These are phyloP conservation scores for Pseudobourletiella spinata DNA, from an alignment of 1,140 invertebrate species.

Conservation along the genomic window DNA sequence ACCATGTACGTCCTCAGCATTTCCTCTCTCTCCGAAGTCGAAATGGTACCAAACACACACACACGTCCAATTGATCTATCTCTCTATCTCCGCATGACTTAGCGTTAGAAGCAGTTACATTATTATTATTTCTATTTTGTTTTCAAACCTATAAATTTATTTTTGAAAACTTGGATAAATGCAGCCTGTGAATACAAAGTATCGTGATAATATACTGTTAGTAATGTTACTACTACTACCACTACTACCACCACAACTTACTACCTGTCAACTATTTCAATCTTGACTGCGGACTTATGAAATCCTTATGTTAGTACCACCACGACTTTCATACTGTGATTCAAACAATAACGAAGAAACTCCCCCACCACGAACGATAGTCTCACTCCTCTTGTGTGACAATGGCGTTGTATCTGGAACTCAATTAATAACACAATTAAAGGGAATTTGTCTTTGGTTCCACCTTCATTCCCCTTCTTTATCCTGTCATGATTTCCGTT, in stretches of 20 bases:
- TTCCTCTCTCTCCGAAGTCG: slow-evolving; percentile 96
- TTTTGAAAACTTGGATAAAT: no score
- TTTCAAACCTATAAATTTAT: no score
- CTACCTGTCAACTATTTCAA: no score
- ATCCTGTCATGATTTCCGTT: neutral
- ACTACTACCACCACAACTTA: no score
- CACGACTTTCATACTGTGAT: no score
- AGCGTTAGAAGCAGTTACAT: neutral
- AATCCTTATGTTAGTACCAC: no score
- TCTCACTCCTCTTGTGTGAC: slow-evolving; percentile 3
- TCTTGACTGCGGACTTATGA: no score
- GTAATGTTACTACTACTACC: no score
- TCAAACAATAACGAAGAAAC: no score
- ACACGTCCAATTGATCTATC: slow-evolving; percentile 20
- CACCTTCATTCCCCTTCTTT: neutral
- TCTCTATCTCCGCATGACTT: neutral
- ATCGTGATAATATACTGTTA: no score
- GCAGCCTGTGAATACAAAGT: no score
- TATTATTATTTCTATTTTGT: neutral
- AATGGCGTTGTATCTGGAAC: neutral
- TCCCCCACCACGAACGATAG: neutral
- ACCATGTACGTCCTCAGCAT: slow-evolving; percentile 98
- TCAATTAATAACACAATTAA: no score
- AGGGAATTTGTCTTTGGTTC: neutral
- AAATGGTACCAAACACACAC: slow-evolving; percentile 68